phyloP scores from a whole-genome alignment of 2,113 vertebrate species.

The Pongo pygmaeus region DNA sequence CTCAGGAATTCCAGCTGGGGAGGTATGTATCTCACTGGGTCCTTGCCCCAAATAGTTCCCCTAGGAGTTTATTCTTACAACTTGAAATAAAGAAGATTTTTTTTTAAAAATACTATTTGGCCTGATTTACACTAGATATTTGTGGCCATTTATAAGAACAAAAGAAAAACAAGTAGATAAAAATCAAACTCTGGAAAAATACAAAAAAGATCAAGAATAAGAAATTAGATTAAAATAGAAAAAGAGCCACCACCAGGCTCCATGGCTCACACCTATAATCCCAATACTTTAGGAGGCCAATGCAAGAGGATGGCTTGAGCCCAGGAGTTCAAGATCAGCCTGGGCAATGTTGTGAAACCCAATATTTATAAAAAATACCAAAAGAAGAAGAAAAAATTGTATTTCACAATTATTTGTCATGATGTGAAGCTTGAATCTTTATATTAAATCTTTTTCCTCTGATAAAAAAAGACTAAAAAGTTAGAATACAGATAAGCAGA shows the following conservation, averaged over 20 bases:
- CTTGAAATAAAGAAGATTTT: neutral
- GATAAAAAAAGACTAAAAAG: too few species aligned
- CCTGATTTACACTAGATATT: constrained; percentile 6
- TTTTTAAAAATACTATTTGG: neutral
- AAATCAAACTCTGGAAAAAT: neutral
- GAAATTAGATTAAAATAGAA: neutral
- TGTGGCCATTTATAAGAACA: constrained; percentile 16
- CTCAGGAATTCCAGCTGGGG: neutral
- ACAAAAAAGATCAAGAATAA: neutral
- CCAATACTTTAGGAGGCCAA: too few species aligned
- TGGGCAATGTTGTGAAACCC: too few species aligned
- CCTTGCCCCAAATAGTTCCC: neutral
- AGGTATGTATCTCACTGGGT: neutral
- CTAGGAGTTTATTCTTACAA: neutral
- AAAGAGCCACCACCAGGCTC: too few species aligned
- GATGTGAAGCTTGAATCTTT: too few species aligned
- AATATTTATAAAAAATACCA: too few species aligned
- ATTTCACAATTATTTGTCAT: too few species aligned
- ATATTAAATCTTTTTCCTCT: too few species aligned
- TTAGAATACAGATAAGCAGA: neutral
- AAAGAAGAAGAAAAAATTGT: too few species aligned
- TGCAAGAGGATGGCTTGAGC: too few species aligned
- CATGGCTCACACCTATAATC: too few species aligned
- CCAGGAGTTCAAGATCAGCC: too few species aligned
- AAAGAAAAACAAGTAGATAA: neutral